phyloP scores from a whole-genome alignment of 2,888 invertebrate genomes.

The Doris montereyensis region DNA sequence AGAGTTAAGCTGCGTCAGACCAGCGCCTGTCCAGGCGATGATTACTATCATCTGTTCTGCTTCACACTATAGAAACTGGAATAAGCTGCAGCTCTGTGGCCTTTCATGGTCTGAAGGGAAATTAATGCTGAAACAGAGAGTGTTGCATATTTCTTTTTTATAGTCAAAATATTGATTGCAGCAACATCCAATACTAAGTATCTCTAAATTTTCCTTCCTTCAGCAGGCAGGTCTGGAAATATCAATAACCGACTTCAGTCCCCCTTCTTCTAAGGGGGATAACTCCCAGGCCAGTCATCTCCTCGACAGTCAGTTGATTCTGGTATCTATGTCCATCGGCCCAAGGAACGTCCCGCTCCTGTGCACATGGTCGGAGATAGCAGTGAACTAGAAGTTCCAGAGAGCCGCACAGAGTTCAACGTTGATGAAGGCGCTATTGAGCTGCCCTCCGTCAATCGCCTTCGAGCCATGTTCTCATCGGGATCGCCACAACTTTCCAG shows the following conservation, averaged over 20 bases:
- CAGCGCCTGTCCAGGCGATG: too few species aligned
- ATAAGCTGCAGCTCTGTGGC: too few species aligned
- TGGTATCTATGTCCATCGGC: constrained; percentile 46
- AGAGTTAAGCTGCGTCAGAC: too few species aligned
- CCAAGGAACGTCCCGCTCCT: constrained; percentile 42
- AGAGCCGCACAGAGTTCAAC: constrained; percentile 60
- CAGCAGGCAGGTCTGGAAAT: too few species aligned
- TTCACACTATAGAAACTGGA: too few species aligned
- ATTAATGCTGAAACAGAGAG: too few species aligned
- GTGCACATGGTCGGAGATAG: constrained; percentile 52
- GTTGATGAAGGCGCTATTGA: constrained; percentile 53
- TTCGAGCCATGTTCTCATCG: constrained; percentile 60
- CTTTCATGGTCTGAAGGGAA: too few species aligned
- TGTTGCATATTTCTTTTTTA: too few species aligned
- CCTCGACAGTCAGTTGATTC: constrained; percentile 52
- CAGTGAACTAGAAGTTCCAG: constrained; percentile 60
- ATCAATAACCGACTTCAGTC: background rate
- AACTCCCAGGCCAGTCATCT: constrained; percentile 47
- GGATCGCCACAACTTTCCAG: background rate
- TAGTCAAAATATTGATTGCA: too few species aligned
- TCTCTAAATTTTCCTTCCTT: too few species aligned
- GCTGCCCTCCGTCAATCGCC: constrained; percentile 65
- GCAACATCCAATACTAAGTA: too few species aligned
- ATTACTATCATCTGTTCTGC: too few species aligned
- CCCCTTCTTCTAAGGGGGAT: constrained; percentile 14